Conservation (phyloP, 2,797 vertebrate genomes). For the Centroberyx gerrardi region DNA sequence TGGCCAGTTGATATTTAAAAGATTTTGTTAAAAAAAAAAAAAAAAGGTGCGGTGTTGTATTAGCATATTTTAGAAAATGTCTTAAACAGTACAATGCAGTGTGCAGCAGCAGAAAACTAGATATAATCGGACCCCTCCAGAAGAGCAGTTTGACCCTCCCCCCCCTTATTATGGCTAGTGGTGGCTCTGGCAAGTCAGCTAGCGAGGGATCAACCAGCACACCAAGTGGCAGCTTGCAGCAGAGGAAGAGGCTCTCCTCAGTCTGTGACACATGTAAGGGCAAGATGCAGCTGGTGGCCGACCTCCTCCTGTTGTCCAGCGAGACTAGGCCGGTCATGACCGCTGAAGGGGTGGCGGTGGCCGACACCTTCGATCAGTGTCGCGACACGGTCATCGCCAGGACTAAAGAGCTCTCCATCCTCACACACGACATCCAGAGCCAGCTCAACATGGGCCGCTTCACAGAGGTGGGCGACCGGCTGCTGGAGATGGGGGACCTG, state of each 20-base stretch:
- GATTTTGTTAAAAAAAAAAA: slow-evolving; percentile 41
- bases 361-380: slow-evolving; percentile 97
- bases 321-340: slow-evolving; percentile 95
- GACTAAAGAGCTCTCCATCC: slow-evolving; percentile 97
- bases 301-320: slow-evolving; percentile 96
- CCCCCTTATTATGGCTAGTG: slow-evolving; percentile 93
- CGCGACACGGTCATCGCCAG: slow-evolving; percentile 97
- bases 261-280: slow-evolving; percentile 95
- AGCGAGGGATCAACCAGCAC: slow-evolving; percentile 88
- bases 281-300: slow-evolving; percentile 99
- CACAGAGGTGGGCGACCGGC: slow-evolving; percentile 92
- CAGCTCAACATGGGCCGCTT: slow-evolving; percentile 99
- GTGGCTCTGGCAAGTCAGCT: slow-evolving; percentile 93
- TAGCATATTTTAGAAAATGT: slow-evolving; percentile 69
- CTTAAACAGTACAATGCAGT: slow-evolving; percentile 73
- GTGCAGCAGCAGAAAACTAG: slow-evolving; percentile 59
- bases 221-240: slow-evolving; percentile 86
- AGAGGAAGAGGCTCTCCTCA: slow-evolving; percentile 92
- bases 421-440: slow-evolving; percentile 98
- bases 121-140: slow-evolving; percentile 60
- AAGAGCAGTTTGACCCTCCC: slow-evolving; percentile 68
- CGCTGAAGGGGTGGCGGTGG: slow-evolving; percentile 89
- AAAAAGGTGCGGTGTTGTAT: slow-evolving; percentile 52
- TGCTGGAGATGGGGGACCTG: slow-evolving; percentile 94
- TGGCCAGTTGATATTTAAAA: slow-evolving; percentile 80